phyloP scores from a whole-genome alignment of 2,113 vertebrate genomes.

The Plestiodon gilberti region DNA sequence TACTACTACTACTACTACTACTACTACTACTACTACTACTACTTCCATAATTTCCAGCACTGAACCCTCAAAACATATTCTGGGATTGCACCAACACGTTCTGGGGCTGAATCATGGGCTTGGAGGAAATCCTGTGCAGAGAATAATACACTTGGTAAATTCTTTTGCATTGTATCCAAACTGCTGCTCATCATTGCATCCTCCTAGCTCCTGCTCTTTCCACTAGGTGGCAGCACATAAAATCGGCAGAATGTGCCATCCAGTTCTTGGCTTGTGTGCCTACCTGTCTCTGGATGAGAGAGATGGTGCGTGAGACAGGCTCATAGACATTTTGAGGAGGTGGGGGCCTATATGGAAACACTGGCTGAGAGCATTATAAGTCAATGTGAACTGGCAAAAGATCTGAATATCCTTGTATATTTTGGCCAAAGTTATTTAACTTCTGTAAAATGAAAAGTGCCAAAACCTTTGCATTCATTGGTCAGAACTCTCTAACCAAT shows the following conservation, averaged over 20 bases:
- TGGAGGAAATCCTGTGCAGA: not conserved
- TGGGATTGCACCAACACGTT: too few species aligned
- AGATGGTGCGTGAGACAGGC: not conserved
- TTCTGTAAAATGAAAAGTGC: not conserved
- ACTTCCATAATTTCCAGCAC: not conserved
- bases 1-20: too few species aligned
- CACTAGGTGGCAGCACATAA: slow-evolving; percentile 19
- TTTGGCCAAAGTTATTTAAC: not conserved
- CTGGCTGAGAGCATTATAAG: not conserved
- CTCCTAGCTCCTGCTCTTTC: not conserved
- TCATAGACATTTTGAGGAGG: not conserved
- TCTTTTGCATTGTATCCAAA: too few species aligned
- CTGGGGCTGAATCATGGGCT: not conserved
- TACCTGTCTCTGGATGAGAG: not conserved
- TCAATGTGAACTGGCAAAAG: not conserved
- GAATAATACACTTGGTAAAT: not conserved
- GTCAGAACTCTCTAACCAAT: too few species aligned
- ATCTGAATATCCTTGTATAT: not conserved
- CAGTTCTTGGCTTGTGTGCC: not conserved
- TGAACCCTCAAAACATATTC: not conserved
- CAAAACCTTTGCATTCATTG: not conserved
- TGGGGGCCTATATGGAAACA: not conserved
- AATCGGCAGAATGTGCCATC: not conserved
- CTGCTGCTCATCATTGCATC: not conserved
- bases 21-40: too few species aligned